Percentiles rank a stretch among this genome's conserved stretches.
Evolutionary conservation across 2,113 vertebrate species (phyloP).

Genomic region (Grus americana): DNA sequence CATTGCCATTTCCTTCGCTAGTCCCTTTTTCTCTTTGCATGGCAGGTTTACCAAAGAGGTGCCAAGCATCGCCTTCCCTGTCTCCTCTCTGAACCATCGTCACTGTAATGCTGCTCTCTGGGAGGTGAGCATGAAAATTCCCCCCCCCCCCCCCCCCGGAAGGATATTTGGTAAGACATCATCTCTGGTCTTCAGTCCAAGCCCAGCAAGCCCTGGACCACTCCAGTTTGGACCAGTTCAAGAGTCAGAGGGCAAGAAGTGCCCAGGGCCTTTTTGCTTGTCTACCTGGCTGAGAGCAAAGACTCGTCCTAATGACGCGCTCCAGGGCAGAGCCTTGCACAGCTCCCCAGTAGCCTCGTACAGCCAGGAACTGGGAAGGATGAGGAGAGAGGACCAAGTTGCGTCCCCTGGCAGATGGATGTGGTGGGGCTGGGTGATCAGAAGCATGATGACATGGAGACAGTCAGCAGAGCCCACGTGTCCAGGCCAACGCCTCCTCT

Average conservation of each 20-base stretch:
- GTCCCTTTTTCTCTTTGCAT: neutral
- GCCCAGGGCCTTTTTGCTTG: neutral
- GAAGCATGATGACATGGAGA: neutral
- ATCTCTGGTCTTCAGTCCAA: neutral
- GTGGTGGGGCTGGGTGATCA: neutral
- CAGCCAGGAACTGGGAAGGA: neutral
- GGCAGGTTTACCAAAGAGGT: neutral
- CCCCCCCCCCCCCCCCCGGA: neutral
- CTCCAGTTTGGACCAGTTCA: neutral
- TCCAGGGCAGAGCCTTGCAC: neutral
- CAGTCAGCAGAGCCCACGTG: accelerated
- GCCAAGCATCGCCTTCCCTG: neutral
- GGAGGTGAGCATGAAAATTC: accelerated
- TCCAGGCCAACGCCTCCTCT: neutral
- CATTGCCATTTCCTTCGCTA: neutral
- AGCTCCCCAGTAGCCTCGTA: neutral
- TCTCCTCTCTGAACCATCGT: accelerated
- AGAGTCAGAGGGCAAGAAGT: neutral
- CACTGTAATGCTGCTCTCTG: neutral
- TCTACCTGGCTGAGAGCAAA: neutral
- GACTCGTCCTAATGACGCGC: accelerated
- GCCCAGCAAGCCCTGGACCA: neutral
- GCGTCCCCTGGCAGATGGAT: neutral
- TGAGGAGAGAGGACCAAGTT: neutral
- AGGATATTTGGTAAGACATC: neutral